These are phyloP conservation scores for Graptemys geographica DNA, from an alignment of 2,797 vertebrate species.

Conservation along the genomic window DNA sequence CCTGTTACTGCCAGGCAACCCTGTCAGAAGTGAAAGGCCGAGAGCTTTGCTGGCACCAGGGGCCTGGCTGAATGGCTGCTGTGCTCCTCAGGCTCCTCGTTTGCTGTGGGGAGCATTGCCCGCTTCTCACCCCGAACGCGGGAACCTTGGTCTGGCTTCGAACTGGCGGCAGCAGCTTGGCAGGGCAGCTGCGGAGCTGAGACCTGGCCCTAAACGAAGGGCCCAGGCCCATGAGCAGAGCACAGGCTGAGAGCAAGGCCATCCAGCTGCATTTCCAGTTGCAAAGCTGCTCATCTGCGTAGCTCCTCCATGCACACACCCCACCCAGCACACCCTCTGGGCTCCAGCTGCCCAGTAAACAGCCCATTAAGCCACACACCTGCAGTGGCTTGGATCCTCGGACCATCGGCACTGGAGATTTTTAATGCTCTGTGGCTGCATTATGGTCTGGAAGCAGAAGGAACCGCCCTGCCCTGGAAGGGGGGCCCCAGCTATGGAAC, in stretches of 20 bases:
- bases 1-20: background rate
- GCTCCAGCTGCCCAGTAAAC: background rate
- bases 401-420: background rate
- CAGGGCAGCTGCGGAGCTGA: background rate
- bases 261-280: background rate
- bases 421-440: background rate
- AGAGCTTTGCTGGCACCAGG: background rate
- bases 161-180: background rate
- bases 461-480: background rate
- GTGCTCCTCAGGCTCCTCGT: background rate
- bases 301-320: background rate
- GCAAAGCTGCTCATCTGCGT: background rate
- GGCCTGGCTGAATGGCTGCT: too few relatives aligned
- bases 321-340: background rate
- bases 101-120: accelerated
- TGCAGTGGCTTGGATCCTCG: background rate
- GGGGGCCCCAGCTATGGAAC: background rate
- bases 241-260: background rate
- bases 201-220: background rate
- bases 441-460: background rate
- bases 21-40: background rate
- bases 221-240: background rate
- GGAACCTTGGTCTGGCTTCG: background rate
- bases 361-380: background rate
- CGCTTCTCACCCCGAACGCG: background rate